Evolutionary conservation across 2,113 vertebrate genomes (phyloP).

Genomic region (Paramormyrops kingsleyae): DNA sequence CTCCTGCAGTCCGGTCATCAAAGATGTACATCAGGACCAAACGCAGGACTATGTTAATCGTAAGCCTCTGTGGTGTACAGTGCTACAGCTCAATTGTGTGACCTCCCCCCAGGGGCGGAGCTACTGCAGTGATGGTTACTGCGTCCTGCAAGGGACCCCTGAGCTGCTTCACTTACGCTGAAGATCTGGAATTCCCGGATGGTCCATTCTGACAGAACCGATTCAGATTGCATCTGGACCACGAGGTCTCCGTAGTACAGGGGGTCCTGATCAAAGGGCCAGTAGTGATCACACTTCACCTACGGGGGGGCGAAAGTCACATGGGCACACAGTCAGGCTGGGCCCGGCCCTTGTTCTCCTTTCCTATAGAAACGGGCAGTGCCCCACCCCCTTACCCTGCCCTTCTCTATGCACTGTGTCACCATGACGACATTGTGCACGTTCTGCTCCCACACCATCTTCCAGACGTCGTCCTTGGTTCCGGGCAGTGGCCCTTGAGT

Average conservation of each 20-base stretch:
- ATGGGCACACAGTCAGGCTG: background rate
- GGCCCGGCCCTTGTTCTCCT: background rate
- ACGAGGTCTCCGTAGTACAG: constrained; percentile 92
- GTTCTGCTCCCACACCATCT: constrained; percentile 95
- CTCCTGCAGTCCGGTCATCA: constrained; percentile 61
- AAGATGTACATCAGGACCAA: background rate
- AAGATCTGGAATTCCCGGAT: constrained; percentile 92
- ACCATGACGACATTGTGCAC: constrained; percentile 94
- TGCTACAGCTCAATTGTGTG: background rate
- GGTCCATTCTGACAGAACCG: constrained; percentile 90
- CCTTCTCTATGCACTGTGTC: constrained; percentile 93
- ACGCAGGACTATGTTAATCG: background rate
- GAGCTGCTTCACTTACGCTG: constrained; percentile 58
- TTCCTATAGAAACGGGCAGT: no score
- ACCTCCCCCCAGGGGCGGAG: background rate
- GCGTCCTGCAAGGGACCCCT: no score
- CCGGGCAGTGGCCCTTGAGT: constrained; percentile 92
- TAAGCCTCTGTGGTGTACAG: background rate
- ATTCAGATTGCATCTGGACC: constrained; percentile 88
- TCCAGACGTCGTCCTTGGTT: constrained; percentile 97
- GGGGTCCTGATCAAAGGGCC: constrained; percentile 84
- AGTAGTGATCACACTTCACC: constrained; percentile 98
- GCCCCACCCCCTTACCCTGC: constrained; percentile 69
- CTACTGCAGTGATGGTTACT: background rate
- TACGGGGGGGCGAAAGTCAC: constrained; percentile 34